phyloP scores from a whole-genome alignment of 2,113 vertebrate genomes.

The Lanius ludovicianus region DNA sequence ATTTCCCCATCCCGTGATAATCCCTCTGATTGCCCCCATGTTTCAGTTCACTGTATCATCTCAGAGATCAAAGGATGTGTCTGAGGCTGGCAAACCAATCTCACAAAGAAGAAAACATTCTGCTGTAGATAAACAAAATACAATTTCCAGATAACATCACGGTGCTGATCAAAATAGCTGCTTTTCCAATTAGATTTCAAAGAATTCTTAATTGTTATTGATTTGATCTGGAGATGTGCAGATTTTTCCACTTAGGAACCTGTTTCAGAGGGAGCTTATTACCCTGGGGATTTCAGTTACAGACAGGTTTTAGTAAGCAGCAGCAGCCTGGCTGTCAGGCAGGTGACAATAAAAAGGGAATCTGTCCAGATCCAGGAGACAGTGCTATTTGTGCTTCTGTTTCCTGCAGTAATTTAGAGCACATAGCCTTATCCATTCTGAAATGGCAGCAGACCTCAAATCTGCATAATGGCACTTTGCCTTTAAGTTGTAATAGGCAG shows the following conservation, averaged over 20 bases:
- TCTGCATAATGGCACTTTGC: background rate
- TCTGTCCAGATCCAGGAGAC: conserved; percentile 16
- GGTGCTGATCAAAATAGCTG: conserved; percentile 57
- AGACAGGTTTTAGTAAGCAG: conserved; percentile 51
- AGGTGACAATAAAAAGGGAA: conserved; percentile 60
- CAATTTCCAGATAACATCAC: conserved; percentile 70
- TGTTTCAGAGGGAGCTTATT: conserved; percentile 49
- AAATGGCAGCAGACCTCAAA: conserved; percentile 12
- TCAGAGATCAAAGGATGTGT: conserved; percentile 62
- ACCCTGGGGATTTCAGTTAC: conserved; percentile 18
- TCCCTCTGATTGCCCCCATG: conserved; percentile 50
- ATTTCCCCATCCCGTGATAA: conserved; percentile 44
- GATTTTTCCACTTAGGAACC: conserved; percentile 47
- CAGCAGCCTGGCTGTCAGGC: conserved; percentile 41
- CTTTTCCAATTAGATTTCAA: conserved; percentile 71
- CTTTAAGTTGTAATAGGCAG: background rate
- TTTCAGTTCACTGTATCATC: conserved; percentile 63
- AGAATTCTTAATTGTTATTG: conserved; percentile 72
- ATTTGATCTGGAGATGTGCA: conserved; percentile 64
- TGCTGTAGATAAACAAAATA: conserved; percentile 66
- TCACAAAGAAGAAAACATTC: conserved; percentile 31
- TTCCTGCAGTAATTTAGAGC: conserved; percentile 28
- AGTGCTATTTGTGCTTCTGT: conserved; percentile 17
- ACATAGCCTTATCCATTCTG: background rate
- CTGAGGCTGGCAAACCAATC: conserved; percentile 47